Evolutionary conservation across 2,113 vertebrate species (phyloP).

Genomic region (Eubucco bourcierii): DNA sequence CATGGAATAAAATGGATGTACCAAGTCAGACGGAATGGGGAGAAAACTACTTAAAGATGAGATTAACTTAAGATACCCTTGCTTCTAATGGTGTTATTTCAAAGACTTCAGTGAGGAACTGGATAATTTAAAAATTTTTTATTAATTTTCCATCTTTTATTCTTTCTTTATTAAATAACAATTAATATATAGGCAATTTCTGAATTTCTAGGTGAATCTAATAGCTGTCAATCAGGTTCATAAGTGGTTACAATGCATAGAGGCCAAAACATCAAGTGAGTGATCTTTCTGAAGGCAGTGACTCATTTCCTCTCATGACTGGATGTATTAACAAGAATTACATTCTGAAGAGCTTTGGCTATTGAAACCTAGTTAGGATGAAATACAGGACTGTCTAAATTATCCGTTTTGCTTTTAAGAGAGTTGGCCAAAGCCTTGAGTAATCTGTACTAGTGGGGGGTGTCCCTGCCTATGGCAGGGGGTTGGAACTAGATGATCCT

Average conservation of each 20-base stretch:
- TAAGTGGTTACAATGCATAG: neutral
- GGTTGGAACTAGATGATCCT: too few species aligned
- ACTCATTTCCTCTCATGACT: neutral
- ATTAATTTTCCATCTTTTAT: neutral
- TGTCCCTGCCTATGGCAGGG: too few species aligned
- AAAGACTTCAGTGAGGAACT: neutral
- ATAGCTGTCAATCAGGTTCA: neutral
- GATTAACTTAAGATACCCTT: neutral
- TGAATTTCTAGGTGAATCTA: neutral
- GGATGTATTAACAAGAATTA: neutral
- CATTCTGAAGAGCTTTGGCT: neutral
- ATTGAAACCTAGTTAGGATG: neutral
- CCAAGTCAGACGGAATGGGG: neutral
- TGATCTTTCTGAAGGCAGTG: conserved; percentile 14
- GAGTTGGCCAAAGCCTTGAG: neutral
- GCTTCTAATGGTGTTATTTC: neutral
- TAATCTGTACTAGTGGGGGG: too few species aligned
- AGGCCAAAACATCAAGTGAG: neutral
- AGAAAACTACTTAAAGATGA: neutral
- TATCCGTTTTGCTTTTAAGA: neutral
- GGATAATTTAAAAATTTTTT: neutral
- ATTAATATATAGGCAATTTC: neutral
- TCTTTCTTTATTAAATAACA: neutral
- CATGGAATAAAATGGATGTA: neutral
- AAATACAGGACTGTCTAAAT: neutral